Conservation (phyloP, 2,113 vertebrate species). For the Progne subis region DNA sequence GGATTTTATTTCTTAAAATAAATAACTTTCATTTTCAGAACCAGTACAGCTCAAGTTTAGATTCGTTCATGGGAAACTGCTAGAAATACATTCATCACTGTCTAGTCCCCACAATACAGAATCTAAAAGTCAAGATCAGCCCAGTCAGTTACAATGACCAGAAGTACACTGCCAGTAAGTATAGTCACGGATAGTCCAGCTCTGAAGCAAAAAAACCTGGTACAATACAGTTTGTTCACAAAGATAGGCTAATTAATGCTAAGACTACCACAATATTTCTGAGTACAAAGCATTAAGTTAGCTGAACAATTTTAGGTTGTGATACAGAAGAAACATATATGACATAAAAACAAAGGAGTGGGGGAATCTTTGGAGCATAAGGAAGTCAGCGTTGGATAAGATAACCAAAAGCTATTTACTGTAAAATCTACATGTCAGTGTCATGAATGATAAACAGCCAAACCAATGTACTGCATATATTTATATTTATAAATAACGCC, state of each 20-base stretch:
- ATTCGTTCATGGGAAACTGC: conserved; percentile 72
- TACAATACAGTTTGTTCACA: conserved; percentile 45
- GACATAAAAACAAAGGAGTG: conserved; percentile 43
- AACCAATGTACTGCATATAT: conserved; percentile 27
- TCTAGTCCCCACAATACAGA: conserved; percentile 66
- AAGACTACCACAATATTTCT: conserved; percentile 46
- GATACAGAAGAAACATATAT: conserved; percentile 35
- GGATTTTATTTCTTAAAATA: conserved; percentile 80
- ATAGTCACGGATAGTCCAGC: conserved; percentile 26
- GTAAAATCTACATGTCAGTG: background rate
- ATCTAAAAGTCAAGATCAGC: conserved; percentile 60
- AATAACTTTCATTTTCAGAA: conserved; percentile 77
- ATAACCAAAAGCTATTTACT: conserved; percentile 55
- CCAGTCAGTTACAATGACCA: conserved; percentile 51
- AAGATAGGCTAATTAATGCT: conserved; percentile 39
- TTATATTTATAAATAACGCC: conserved; percentile 32
- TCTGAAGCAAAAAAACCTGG: conserved; percentile 40
- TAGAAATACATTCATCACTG: conserved; percentile 80
- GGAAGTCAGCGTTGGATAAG: conserved; percentile 29
- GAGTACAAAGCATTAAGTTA: conserved; percentile 63
- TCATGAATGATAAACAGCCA: conserved; percentile 46
- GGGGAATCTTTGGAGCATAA: conserved; percentile 65
- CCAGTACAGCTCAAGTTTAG: conserved; percentile 75
- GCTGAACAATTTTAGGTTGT: background rate
- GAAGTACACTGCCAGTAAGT: conserved; percentile 10